phyloP scores from a whole-genome alignment of 2,797 vertebrate genomes.

The Natrix natrix region DNA sequence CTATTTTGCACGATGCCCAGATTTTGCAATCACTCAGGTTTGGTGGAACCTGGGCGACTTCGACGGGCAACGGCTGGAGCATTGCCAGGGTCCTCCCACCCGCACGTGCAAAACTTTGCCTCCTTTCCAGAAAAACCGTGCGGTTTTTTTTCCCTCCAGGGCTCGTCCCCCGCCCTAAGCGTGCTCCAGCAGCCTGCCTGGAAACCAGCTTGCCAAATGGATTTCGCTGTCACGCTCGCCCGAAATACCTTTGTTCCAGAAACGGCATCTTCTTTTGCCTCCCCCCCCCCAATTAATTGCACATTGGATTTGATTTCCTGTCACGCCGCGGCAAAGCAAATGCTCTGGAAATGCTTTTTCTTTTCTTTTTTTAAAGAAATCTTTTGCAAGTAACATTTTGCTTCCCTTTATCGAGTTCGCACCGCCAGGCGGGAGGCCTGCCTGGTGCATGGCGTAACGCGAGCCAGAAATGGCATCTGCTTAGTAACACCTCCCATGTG shows the following conservation, averaged over 20 bases:
- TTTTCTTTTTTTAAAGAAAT: neutral
- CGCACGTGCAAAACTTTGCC: neutral
- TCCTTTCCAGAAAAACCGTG: neutral
- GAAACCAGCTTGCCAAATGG: neutral
- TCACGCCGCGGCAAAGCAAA: neutral
- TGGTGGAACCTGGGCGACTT: neutral
- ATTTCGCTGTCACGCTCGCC: neutral
- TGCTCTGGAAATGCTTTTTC: neutral
- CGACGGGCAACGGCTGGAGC: neutral
- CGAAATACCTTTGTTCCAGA: neutral
- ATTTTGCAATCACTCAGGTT: neutral
- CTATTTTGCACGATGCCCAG: neutral
- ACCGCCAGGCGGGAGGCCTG: neutral
- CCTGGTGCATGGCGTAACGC: neutral
- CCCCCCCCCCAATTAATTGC: neutral
- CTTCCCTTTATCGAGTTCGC: neutral
- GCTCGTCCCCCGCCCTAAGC: fast-evolving
- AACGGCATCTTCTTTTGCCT: neutral
- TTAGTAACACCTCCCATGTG: neutral
- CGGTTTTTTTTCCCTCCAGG: neutral
- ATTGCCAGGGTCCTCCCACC: neutral
- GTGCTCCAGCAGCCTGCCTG: neutral
- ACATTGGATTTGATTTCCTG: neutral
- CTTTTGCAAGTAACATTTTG: neutral
- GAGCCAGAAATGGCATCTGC: neutral